Evolutionary conservation across 1,140 invertebrate species (phyloP), one percentile per base, ranked within the genome.

Genomic region (Amphibalanus amphitrite): DNA sequence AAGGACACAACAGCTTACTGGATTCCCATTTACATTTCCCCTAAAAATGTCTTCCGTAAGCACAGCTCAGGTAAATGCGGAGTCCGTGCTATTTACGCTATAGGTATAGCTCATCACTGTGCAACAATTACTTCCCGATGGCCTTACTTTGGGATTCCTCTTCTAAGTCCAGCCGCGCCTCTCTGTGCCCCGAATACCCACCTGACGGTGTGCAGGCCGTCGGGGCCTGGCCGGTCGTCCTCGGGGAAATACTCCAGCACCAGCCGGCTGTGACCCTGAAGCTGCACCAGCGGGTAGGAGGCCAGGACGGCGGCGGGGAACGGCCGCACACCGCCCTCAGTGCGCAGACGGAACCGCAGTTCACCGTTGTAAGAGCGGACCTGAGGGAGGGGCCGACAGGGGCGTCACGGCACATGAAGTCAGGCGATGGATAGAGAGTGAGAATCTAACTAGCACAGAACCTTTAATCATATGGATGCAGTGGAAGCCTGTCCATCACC

Each of bases 321-420:
- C 28, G 79, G 73, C 70, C 77, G 78, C 4, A 71, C 80, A 70
- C 83, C 84, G 20, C 86, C 87, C 69, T 86, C 85, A 29, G 88
- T 89, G 64, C 86, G 81, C 0, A 90, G 86, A 23, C 85, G 83
- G 79, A 96, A 97, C 71, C 89, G 83, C 3, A 98, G 80, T 73
- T 87, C 88, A 8, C 95, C 95, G 74, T 94, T 95, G 79, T 98
- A 99, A 0, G 95, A 97, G 47, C 88, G 82, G 0, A 93, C 87
- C 81, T 91, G 83, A 17, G 75, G 74, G 73, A 68, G 74, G 76
- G 71, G 64, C 71, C 71, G 73, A n/a, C 40, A 67, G 13, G 6
- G 1, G 47, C 23, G 47, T 59, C 47, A 59, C n/a, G n/a, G n/a
- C n/a, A n/a, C n/a, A n/a, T n/a, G n/a, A n/a, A n/a, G 20, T 23